Conservation (phyloP, 2,113 vertebrate species). For the Eidolon helvum region DNA sequence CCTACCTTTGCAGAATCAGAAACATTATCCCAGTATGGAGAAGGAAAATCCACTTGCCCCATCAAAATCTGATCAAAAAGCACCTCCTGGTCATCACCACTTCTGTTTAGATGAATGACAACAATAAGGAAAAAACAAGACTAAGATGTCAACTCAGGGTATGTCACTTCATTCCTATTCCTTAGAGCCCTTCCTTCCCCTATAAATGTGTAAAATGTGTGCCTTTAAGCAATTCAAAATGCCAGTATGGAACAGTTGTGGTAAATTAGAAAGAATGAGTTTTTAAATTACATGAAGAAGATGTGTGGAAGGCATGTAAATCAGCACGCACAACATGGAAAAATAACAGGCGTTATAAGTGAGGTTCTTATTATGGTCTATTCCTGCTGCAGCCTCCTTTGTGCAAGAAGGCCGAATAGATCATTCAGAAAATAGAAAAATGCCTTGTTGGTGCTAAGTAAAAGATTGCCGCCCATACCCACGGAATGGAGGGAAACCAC, state of each 20-base stretch:
- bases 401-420: constrained; percentile 32
- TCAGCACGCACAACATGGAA: not conserved
- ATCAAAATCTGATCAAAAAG: constrained; percentile 96
- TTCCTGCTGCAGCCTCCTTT: constrained; percentile 4
- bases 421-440: constrained; percentile 27
- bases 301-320: constrained; percentile 52
- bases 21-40: constrained; percentile 95
- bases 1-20: constrained; percentile 95
- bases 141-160: not conserved
- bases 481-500: constrained; percentile 97
- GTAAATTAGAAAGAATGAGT: constrained; percentile 41
- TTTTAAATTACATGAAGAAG: constrained; percentile 53
- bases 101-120: constrained; percentile 80
- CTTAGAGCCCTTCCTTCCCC: not conserved
- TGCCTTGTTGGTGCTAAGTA: constrained; percentile 52
- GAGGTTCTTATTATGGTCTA: not conserved
- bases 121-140: not conserved
- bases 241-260: not conserved
- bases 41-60: constrained; percentile 94
- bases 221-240: constrained; percentile 15
- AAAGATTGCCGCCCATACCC: constrained; percentile 86
- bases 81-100: constrained; percentile 93
- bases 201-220: not conserved
- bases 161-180: not conserved
- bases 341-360: not conserved